Evolutionary conservation across 2,113 vertebrate genomes (phyloP).

Genomic region (Carlito syrichta): DNA sequence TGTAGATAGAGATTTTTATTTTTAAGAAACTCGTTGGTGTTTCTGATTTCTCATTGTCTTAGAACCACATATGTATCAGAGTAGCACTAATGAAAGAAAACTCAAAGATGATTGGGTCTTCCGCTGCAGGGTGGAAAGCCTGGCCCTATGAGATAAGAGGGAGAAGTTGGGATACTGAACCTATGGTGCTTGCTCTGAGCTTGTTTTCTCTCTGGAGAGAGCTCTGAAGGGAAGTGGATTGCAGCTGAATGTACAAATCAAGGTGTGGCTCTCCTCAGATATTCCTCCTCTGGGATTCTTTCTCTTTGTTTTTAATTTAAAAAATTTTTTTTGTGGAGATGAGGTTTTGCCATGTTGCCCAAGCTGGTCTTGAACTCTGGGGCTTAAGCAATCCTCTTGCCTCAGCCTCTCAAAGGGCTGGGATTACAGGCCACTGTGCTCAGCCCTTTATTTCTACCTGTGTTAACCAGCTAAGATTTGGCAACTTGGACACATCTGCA

Average conservation of each 20-base stretch:
- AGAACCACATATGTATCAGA: accelerated
- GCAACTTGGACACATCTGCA: not conserved
- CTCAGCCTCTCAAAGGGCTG: too few species aligned
- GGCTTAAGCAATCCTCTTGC: too few species aligned
- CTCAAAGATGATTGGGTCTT: too few species aligned
- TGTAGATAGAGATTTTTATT: not conserved
- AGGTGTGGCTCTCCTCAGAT: too few species aligned
- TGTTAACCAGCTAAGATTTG: not conserved
- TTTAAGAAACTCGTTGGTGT: not conserved
- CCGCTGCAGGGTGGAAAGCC: not conserved
- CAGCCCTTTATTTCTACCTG: not conserved
- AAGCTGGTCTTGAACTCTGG: too few species aligned
- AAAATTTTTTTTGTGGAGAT: too few species aligned
- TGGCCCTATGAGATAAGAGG: not conserved
- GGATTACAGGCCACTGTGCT: too few species aligned
- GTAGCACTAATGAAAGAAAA: not conserved
- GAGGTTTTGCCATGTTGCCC: too few species aligned
- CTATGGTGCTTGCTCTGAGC: not conserved
- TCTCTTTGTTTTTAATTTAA: too few species aligned
- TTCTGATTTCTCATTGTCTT: not conserved
- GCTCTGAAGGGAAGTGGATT: not conserved
- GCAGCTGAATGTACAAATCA: too few species aligned
- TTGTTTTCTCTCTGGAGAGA: not conserved
- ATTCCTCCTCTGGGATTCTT: too few species aligned
- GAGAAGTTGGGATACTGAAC: not conserved